Conservation (phyloP, 2,888 invertebrate species). For the Aleiodes alternator region DNA sequence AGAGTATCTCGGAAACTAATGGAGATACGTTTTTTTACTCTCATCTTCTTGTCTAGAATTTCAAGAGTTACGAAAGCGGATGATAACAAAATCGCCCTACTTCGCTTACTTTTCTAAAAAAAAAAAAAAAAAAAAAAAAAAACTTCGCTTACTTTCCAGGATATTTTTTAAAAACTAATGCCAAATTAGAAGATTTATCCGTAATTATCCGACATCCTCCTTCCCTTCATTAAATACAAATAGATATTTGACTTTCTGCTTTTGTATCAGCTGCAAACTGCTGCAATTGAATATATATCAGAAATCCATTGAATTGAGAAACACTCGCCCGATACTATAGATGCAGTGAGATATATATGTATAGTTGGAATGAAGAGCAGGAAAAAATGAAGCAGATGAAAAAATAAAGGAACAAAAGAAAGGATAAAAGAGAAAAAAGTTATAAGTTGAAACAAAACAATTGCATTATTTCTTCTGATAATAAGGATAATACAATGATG, state of each 20-base stretch:
- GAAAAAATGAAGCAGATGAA: conserved; percentile 2
- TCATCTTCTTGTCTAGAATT: too few relatives aligned
- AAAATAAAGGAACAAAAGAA: not conserved
- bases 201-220: too few relatives aligned
- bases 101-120: too few relatives aligned
- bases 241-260: not conserved
- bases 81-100: too few relatives aligned
- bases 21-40: too few relatives aligned
- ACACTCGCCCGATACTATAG: not conserved
- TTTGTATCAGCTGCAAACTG: not conserved
- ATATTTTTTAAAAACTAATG: too few relatives aligned
- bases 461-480: not conserved
- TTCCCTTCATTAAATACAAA: too few relatives aligned
- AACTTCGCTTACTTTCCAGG: too few relatives aligned
- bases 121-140: too few relatives aligned
- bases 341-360: not conserved
- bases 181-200: too few relatives aligned
- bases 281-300: conserved; percentile 7
- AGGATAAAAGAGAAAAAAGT: conserved; percentile 4
- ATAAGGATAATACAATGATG: not conserved
- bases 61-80: too few relatives aligned
- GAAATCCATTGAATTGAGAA: conserved; percentile 13
- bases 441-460: conserved; percentile 9
- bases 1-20: too few relatives aligned
- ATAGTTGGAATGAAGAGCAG: not conserved